Base-by-base conservation (phyloP, 2,797 vertebrate genomes). In the Knipowitschia caucasica region DNA sequence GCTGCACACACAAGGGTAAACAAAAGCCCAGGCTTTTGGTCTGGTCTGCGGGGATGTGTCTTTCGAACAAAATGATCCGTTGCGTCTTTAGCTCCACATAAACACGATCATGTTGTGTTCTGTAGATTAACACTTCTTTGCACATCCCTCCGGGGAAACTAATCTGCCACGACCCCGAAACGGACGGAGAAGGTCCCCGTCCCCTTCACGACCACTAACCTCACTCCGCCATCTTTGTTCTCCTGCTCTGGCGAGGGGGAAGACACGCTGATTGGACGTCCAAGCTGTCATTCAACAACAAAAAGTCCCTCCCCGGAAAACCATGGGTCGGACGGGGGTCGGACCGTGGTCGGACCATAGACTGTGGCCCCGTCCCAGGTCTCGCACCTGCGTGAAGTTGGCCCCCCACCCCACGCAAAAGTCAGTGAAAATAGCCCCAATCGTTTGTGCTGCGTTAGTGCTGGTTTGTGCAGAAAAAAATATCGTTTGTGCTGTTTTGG, bases 181-280 rank as follows among this genome's bases (percentile, higher is more conserved):
- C n/a, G 23, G 17, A 39, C 61, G 63, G 61, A 64, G 66, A 72
- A 50, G 69, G 42, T 75, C 75, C 59, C 51, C 73, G 69, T 51
- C 81, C 73, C 47, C 43, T 34, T 53, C 58, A 54, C n/a, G n/a
- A n/a, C 65, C 52, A 40, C 15, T 56, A 49, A 35, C 66, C 67
- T 79, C 62, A 49, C 10, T 34, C 64, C 76, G 81, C 82, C 87
- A 86, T 86, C 87, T 88, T 89, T 67, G 86, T 87, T 57, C 47
- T 58, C n/a, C 36, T 64, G 60, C 56, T 67, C 71, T 43, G 69
- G 53, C 25, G 14, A 36, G 35, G 39, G 36, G 57, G 25, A 47
- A 46, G 36, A 21, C 0, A 15, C 29, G 10, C 0, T 6, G 58
- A 75, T 64, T 81, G 78, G 0, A 9, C n/a, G 4, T 1, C 1